Base-by-base conservation (phyloP, 2,113 vertebrate genomes). In the Heloderma charlesbogerti region DNA sequence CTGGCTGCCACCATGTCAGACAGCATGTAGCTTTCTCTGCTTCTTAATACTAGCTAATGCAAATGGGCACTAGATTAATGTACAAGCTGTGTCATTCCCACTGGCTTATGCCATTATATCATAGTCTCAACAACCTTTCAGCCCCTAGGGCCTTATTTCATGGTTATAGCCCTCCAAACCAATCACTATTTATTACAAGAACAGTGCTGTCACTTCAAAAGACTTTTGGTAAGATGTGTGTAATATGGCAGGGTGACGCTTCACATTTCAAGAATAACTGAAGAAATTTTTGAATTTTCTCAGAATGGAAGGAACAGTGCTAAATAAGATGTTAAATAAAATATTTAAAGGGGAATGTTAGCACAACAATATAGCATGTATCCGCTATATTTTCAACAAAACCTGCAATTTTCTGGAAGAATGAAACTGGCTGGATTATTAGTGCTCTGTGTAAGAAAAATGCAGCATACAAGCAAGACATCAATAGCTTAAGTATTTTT, bases 141-240 rank as follows among this genome's bases (percentile, higher is more conserved):
- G 90, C 94, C 94, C 91, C 75, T 89, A 92, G 95, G 82, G 90
- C 69, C 71, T 74, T 94, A 88, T 92, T 96, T 95, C 95, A 94
- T 95, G 94, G 89, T 69, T 27, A 0, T 95, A 27, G 0, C 37
- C 78, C 82, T 94, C 86, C 67, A 94, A 45, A 93, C 66, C 88
- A 94, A 12, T 95, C 88, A 92, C 87, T 94, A 8, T 94, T 96
- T 95, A 92, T 93, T 94, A 93, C 10, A 91, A 81, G 87, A 85
- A 75, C 43, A 88, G 6, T 82, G 51, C 71, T 87, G 67, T 82
- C 79, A 90, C 92, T 87, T 57, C 88, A 93, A 94, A 95, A 89
- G 63, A 81, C 86, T 87, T 93, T 78, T 48, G 22, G 72, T 79
- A 54, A 85, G 74, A 90, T 77, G 69, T 89, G 67, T 75, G 27